Conservation (phyloP, 53 echinoderm and acorn worm genomes). For the Luidia sarsii region DNA sequence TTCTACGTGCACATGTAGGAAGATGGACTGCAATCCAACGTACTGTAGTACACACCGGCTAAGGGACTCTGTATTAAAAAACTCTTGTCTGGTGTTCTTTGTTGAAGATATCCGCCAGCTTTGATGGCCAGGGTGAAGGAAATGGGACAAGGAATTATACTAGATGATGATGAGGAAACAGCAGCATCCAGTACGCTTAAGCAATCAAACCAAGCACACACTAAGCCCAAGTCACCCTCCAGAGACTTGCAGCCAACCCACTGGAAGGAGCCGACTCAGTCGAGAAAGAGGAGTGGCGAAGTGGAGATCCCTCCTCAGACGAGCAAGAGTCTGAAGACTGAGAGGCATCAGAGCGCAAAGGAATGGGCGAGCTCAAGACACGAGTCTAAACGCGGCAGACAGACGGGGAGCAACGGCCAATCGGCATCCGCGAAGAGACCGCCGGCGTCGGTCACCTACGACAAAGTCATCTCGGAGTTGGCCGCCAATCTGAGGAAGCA, state of each 20-base stretch:
- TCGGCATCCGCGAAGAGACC: background rate
- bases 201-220: background rate
- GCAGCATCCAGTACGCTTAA: background rate
- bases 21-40: too few relatives aligned
- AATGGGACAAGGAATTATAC: conserved; percentile 36
- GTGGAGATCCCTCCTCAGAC: background rate
- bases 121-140: conserved; percentile 67
- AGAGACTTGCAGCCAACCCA: too few relatives aligned
- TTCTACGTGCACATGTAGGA: too few relatives aligned
- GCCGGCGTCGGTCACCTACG: too few relatives aligned
- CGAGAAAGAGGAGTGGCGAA: background rate
- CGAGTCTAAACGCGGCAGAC: background rate
- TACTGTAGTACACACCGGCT: too few relatives aligned
- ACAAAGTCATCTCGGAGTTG: background rate
- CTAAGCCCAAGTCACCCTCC: background rate
- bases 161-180: background rate
- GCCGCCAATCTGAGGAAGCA: background rate
- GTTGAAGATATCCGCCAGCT: conserved; percentile 67
- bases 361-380: background rate
- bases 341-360: background rate
- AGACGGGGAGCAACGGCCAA: background rate
- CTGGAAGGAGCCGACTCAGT: background rate
- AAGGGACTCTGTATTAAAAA: background rate
- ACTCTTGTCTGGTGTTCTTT: conserved; percentile 40
- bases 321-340: conserved; percentile 4